Conservation (phyloP, 2,113 vertebrate species). For the Psilopsiagon aymara region DNA sequence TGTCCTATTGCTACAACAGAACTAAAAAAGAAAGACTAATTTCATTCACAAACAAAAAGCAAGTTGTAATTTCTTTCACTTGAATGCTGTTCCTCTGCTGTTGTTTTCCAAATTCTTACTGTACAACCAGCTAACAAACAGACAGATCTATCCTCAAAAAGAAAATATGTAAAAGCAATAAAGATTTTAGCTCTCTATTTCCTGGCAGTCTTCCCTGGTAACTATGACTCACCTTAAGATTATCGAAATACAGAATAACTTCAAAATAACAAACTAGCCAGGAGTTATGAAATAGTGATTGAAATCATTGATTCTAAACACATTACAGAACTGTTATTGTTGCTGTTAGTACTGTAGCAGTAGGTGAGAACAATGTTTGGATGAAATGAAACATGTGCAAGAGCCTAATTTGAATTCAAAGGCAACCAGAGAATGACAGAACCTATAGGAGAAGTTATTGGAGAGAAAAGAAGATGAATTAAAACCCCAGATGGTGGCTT, state of each 20-base stretch:
- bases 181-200: constrained; percentile 52
- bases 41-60: background rate
- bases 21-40: background rate
- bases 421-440: background rate
- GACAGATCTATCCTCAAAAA: background rate
- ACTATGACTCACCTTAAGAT: constrained; percentile 20
- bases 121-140: background rate
- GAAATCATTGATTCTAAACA: background rate
- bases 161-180: constrained; percentile 35
- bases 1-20: background rate
- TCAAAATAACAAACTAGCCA: constrained; percentile 10
- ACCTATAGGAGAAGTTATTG: background rate
- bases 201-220: background rate
- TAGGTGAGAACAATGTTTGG: background rate
- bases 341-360: background rate
- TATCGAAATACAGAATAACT: constrained; percentile 17
- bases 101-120: background rate
- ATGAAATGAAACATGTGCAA: background rate
- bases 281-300: background rate
- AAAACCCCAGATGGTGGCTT: background rate
- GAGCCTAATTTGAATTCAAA: background rate
- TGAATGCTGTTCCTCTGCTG: background rate
- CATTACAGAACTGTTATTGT: background rate
- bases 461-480: background rate
- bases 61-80: background rate